Conservation (phyloP, 2,113 vertebrate genomes). For the Pelvicachromis taeniatus region DNA sequence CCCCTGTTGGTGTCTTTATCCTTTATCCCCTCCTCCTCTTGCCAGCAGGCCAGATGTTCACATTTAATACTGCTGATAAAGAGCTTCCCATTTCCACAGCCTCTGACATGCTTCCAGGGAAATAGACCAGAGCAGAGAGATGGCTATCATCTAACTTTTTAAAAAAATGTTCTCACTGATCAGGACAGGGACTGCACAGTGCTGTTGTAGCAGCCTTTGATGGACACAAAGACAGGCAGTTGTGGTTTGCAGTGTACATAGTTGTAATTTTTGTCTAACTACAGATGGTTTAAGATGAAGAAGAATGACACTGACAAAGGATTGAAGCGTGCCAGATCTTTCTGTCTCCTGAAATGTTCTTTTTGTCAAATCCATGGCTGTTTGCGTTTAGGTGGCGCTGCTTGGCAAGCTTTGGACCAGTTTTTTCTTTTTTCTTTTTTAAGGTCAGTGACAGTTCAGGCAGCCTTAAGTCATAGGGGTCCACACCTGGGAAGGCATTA, state of each 20-base stretch:
- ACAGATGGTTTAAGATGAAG: conserved; percentile 8
- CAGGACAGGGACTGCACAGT: background rate
- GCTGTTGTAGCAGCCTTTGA: background rate
- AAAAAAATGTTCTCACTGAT: fast-evolving
- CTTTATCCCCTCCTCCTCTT: conserved; percentile 22
- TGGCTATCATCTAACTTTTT: background rate
- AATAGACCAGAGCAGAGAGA: background rate
- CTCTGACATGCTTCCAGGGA: background rate
- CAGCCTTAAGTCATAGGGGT: background rate
- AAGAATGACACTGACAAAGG: background rate
- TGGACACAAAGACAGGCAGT: background rate
- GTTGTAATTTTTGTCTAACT: background rate
- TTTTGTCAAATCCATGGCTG: background rate
- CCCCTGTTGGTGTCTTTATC: conserved; percentile 61
- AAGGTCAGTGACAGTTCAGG: background rate
- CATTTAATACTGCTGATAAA: conserved; percentile 44
- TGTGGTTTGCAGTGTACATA: conserved; percentile 5
- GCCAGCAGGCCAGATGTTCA: conserved; percentile 59
- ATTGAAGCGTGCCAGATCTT: conserved; percentile 1
- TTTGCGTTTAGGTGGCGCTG: background rate
- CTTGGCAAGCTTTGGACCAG: background rate
- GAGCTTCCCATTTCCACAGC: conserved; percentile 29
- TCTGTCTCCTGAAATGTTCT: background rate
- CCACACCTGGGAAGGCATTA: background rate
- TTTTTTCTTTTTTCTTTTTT: background rate